Conservation (phyloP, 2,888 invertebrate species). For the Diarsia brunnea region DNA sequence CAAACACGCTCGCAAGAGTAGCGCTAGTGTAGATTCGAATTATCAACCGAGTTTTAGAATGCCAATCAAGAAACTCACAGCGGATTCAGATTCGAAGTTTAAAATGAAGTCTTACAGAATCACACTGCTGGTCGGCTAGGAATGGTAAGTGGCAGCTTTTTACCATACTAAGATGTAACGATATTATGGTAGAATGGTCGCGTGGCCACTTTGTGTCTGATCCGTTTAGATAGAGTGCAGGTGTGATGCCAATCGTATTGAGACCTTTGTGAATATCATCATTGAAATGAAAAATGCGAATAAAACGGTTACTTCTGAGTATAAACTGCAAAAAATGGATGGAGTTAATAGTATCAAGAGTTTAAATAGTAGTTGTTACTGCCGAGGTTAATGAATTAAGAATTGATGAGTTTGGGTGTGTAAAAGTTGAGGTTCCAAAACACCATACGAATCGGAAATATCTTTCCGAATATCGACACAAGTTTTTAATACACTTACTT, state of each 20-base stretch:
- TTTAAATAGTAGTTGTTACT: background rate
- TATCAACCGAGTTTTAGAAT: too few species aligned
- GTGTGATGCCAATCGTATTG: constrained; percentile 29
- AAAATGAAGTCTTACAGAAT: too few species aligned
- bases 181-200: constrained; percentile 46
- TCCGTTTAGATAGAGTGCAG: constrained; percentile 44
- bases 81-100: too few species aligned
- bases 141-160: constrained; percentile 50
- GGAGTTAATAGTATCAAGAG: background rate
- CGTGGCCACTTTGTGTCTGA: constrained; percentile 50
- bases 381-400: too few species aligned
- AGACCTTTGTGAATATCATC: constrained; percentile 25
- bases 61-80: too few species aligned
- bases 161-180: constrained; percentile 60
- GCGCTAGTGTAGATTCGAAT: too few species aligned
- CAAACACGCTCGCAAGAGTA: too few species aligned
- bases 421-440: background rate
- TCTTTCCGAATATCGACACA: background rate
- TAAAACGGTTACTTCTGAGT: background rate
- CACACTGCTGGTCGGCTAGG: constrained; percentile 35
- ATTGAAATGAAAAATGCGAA: background rate
- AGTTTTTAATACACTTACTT: background rate
- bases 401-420: background rate
- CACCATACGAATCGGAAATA: background rate
- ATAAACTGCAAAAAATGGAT: background rate